Base-by-base conservation (phyloP, 2,113 vertebrate species). In the Anarrhichthys ocellatus region DNA sequence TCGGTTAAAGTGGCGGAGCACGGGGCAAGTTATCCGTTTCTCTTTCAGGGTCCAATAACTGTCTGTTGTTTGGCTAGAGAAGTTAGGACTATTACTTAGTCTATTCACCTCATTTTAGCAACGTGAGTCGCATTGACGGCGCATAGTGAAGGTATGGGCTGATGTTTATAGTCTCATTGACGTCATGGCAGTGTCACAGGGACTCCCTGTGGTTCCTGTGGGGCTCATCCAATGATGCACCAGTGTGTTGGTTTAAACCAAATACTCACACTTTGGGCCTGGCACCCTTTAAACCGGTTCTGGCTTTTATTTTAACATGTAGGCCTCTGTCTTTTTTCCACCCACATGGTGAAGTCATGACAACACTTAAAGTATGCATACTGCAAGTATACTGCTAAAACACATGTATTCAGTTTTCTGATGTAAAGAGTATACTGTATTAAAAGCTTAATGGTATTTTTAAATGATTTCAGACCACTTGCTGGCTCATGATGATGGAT, bases 381-480 rank as follows among this genome's bases (percentile, higher is more conserved):
- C 22, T 46, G 40, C 27, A 54, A 34, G 42, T 15, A 4, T 17
- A 34, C 9, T 22, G 42, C 22, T 34, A 14, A 73, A 58, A 76
- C n/a, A 48, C n/a, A 58, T 9, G 22, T 9, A 34, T 32, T 74
- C 15, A n/a, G 36, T 42, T 38, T 40, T 75, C 9, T 52, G 2
- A 67, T 63, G 34, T 64, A 58, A 75, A 48, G 10, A 52, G n/a
- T 68, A 38, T 65, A 27, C 11, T 58, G 6, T 29, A 70, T 87
- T 76, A 80, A 85, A 82, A 29, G 32, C 76, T 82, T 70, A 76
- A 73, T 70, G 52, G 65, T 68, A 50, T 82, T 68, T 79, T 46
- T 1, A 54, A 78, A 82, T 76, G 11, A 82, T 76, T 83, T 38
- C 52, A 83, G 81, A 89, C 82, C 79, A 67, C 73, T 81, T 56